A percentile compares a stretch with the other conserved stretches of the same genome.
Conservation (phyloP, 30 jellyfish, hydroid and myxozoan genomes). For the Catostylus mosaicus region DNA sequence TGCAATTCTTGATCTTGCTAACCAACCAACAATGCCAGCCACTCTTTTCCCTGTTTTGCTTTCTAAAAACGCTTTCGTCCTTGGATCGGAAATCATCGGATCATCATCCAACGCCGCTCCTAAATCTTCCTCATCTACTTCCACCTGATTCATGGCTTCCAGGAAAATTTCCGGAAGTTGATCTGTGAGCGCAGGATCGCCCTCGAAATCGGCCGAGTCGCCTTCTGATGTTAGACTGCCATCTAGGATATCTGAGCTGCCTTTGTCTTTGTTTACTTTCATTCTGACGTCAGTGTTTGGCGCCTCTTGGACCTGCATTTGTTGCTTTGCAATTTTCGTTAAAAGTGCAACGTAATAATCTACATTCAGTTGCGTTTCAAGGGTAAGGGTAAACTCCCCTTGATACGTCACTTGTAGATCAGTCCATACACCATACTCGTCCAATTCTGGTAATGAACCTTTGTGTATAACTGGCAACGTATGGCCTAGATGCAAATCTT, state of each 20-base stretch:
- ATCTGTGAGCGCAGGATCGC: conserved; percentile 61
- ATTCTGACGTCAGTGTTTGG: conserved; percentile 54
- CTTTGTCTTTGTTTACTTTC: conserved; percentile 54
- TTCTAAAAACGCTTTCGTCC: conserved; percentile 92
- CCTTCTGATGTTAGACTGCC: conserved; percentile 20
- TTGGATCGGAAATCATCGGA: conserved; percentile 92
- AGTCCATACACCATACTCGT: conserved; percentile 98
- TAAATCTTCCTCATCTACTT: conserved; percentile 74
- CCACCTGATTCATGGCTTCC: conserved; percentile 83
- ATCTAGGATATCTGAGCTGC: conserved; percentile 15
- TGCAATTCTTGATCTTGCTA: conserved; percentile 94
- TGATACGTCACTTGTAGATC: conserved; percentile 94
- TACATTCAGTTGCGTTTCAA: conserved; percentile 94
- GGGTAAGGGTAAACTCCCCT: conserved; percentile 96
- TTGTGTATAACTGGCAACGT: conserved; percentile 94
- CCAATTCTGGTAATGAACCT: conserved; percentile 95
- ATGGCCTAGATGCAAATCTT: conserved; percentile 94
- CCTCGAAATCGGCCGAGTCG: conserved; percentile 65
- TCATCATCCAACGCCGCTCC: conserved; percentile 64
- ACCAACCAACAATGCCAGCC: conserved; percentile 94
- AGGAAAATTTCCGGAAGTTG: conserved; percentile 86
- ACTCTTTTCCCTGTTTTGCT: conserved; percentile 94
- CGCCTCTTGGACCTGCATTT: conserved; percentile 53
- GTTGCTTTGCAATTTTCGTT: conserved; percentile 81
- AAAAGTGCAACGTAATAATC: conserved; percentile 85